Percentiles rank a stretch among this genome's conserved stretches.
Evolutionary conservation across 2,888 invertebrate genomes (phyloP).

Genomic region (Oligia latruncula): DNA sequence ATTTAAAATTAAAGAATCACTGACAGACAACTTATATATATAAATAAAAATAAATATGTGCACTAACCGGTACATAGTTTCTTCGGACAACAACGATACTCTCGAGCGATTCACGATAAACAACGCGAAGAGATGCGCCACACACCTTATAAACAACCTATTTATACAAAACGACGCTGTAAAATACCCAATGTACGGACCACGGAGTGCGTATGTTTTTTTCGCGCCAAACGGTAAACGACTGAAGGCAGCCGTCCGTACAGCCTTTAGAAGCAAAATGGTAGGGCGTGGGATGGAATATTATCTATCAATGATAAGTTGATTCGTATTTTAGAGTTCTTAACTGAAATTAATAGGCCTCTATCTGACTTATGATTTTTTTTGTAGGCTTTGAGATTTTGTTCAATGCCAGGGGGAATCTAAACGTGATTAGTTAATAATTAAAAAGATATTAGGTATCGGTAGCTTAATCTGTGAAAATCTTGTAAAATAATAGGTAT

Average conservation of each 20-base stretch:
- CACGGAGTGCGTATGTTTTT: conserved; percentile 68
- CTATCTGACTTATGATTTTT: not conserved
- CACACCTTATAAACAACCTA: conserved; percentile 82
- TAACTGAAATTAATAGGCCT: conserved; percentile 34
- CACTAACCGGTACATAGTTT: conserved; percentile 86
- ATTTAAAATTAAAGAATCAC: conserved; percentile 46
- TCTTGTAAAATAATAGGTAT: not conserved
- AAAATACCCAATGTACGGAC: conserved; percentile 58
- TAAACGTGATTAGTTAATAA: not conserved
- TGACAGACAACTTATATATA: conserved; percentile 1
- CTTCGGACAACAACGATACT: conserved; percentile 63
- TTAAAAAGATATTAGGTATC: not conserved
- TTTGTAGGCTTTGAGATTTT: not conserved
- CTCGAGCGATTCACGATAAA: conserved; percentile 73
- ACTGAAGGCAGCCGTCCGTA: conserved; percentile 65
- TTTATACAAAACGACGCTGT: conserved; percentile 78
- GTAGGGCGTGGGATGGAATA: conserved; percentile 72
- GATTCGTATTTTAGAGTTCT: conserved; percentile 56
- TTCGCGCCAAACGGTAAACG: conserved; percentile 76
- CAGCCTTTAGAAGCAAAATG: conserved; percentile 66
- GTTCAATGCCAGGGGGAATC: not conserved
- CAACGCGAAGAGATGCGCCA: conserved; percentile 73
- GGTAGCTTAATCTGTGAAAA: not conserved
- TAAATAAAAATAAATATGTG: conserved; percentile 67
- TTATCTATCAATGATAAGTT: conserved; percentile 50